These are phyloP conservation scores for Plotosus lineatus DNA, from an alignment of 2,113 vertebrate genomes.

Conservation along the genomic window DNA sequence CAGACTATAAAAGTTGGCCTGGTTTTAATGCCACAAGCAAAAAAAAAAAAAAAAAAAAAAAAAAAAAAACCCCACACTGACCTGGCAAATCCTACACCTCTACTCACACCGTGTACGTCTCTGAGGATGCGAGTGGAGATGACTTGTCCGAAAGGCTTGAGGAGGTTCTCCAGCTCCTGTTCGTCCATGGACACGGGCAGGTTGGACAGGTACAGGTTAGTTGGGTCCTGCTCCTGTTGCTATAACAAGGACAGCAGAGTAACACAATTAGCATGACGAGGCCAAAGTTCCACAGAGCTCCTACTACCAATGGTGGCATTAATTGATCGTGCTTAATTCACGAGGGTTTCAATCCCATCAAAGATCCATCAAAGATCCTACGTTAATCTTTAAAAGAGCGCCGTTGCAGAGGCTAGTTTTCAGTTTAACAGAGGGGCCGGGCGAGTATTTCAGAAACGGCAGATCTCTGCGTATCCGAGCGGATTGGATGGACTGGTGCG, in stretches of 20 bases:
- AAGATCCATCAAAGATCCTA: too few species aligned
- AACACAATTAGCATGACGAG: background rate
- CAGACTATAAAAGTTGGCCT: background rate
- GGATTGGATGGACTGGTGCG: background rate
- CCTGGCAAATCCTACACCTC: conserved; percentile 98
- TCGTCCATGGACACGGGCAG: conserved; percentile 96
- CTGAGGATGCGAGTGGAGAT: conserved; percentile 98
- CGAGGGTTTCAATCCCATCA: background rate
- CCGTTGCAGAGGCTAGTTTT: too few species aligned
- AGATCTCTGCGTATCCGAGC: background rate
- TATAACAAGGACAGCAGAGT: conserved; percentile 58
- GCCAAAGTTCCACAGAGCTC: background rate
- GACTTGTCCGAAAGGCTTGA: conserved; percentile 88
- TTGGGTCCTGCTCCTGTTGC: conserved; percentile 96
- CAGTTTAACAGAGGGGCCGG: background rate
- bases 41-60: background rate
- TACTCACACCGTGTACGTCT: conserved; percentile 93
- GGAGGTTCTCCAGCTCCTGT: conserved; percentile 96
- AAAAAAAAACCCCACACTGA: conserved; percentile 62
- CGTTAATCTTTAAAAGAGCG: too few species aligned
- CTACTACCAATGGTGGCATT: background rate
- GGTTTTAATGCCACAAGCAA: conserved; percentile 32
- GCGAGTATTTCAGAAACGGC: background rate
- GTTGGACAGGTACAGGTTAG: conserved; percentile 98
- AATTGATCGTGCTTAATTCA: background rate